Evolutionary conservation across 2,888 invertebrate genomes (phyloP), one percentile per base, ranked within the genome.

Genomic region (Caenorhabditis macrosperma): DNA sequence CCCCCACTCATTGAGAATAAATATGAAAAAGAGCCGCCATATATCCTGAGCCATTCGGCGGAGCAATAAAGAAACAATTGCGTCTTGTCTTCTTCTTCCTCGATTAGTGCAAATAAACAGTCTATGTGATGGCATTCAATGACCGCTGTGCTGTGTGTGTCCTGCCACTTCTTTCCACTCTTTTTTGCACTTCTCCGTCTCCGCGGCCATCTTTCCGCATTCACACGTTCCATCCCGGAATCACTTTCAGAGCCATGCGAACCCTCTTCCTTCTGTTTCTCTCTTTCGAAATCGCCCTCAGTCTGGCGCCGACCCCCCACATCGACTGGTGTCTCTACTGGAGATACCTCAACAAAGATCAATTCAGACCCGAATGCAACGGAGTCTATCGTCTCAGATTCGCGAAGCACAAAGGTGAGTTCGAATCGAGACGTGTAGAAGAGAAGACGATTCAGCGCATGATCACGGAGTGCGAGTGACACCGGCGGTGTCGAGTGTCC

Each of bases 321-420:
- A 71, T 83, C 38, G 83, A 83, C 55, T 83, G 83, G 83, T 83
- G 83, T 60, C 60, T 74, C 2, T 83, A 83, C 44, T 83, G 83
- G 83, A 48, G 81, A 64, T 78, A 55, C 48, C 28, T 83, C 28
- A 71, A 77, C 24, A 74, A 81, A 46, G 83, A 83, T 41, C 78
- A 79, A 26, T 64, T 60, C 46, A 44, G 81, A 35, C 78, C 83
- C 0, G 83, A 83, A 28, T 83, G 83, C 46, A 83, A 83, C 55
- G 83, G 83, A 10, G 64, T 81, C n/a, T 81, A 81, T 50, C 55
- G 81, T 15, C 28, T 83, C 30, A 55, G 81, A 26, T 77, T 83
- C 54, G 67, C 83, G 0, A 75, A 78, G 44, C 63, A 75, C 38
- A 75, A 78, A 69, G 74, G 81, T 81, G 20, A 46, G 26, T 3